Evolutionary conservation across 2,113 vertebrate species (phyloP), one percentile per base, ranked within the genome.

Genomic region (Abramis brama): DNA sequence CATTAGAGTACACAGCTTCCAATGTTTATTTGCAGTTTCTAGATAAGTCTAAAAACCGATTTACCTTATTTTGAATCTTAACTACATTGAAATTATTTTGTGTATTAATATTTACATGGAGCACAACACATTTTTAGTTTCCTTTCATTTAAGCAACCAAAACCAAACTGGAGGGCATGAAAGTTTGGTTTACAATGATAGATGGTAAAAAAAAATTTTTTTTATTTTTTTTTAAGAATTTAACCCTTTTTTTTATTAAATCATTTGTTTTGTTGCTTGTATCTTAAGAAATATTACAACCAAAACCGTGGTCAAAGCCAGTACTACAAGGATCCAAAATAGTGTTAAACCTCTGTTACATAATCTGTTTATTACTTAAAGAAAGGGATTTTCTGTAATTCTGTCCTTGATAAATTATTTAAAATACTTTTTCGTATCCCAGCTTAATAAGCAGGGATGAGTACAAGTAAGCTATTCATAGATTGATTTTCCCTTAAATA

Each of bases 21-120:
- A 23, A 71, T 62, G 75, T 79, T 86, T 83, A 70, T 83, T 85
- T 83, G 62, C 57, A 19, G 73, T 79, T 82, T 83, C 9, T 21
- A 21, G 12, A 73, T 74, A 71, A 79, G 21, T 74, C 73, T 70
- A 78, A 85, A 64, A 68, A 52, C 74, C 39, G 84, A 43, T 77
- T 86, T 81, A 71, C 77, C 33, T 30, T 79, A 52, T 59, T 86
- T 75, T n/a, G 12, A 70, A 23, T 70, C 70, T 21, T 23, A 82
- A 33, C 15, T 52, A 52, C 62, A 82, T 5, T 52, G 80, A 70
- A 68, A 36, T 52, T 0, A 71, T 70, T 36, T 70, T 39, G 21
- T 43, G 19, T 73, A 43, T 45, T 43, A 23, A 45, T 5, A 45
- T 74, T 74, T 43, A 71, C 36, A 4, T 36, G 30, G 17, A 36